Conservation (phyloP, 2,797 vertebrate genomes). For the Nyctalus aviator region DNA sequence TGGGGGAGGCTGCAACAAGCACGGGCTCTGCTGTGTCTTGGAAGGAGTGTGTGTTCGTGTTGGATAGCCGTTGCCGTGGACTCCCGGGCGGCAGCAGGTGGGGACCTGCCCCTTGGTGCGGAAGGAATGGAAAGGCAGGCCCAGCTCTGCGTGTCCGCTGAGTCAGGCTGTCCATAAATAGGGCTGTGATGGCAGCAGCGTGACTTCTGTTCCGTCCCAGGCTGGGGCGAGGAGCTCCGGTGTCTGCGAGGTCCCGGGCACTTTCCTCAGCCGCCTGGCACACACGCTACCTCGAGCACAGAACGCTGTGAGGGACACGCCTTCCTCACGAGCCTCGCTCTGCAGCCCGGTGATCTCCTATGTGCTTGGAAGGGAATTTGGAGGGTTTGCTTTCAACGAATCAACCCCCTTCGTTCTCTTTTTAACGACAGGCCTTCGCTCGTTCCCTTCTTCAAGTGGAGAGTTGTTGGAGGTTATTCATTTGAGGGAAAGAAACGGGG, state of each 20-base stretch:
- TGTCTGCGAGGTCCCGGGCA: neutral
- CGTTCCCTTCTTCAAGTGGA: neutral
- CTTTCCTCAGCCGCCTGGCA: neutral
- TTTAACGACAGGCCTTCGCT: neutral
- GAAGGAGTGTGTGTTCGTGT: accelerated
- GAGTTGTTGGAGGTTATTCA: neutral
- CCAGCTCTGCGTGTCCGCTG: accelerated
- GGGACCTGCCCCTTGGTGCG: neutral
- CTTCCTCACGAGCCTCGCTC: neutral
- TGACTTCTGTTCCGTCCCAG: accelerated
- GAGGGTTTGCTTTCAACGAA: neutral
- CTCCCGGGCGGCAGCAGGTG: accelerated
- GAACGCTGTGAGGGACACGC: neutral
- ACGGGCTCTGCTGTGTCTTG: neutral
- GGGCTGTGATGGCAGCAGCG: accelerated
- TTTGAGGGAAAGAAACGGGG: neutral
- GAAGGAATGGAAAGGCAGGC: neutral
- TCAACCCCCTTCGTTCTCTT: conserved; percentile 1
- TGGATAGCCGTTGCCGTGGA: neutral
- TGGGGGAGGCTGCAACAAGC: accelerated
- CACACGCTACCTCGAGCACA: accelerated
- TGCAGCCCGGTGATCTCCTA: neutral
- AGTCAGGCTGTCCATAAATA: neutral
- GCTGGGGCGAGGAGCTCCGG: no score
- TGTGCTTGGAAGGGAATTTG: accelerated